Evolutionary conservation across 2,797 vertebrate species (phyloP), one percentile per base, ranked within the genome.

Genomic region (Eurystomus glaucurus): DNA sequence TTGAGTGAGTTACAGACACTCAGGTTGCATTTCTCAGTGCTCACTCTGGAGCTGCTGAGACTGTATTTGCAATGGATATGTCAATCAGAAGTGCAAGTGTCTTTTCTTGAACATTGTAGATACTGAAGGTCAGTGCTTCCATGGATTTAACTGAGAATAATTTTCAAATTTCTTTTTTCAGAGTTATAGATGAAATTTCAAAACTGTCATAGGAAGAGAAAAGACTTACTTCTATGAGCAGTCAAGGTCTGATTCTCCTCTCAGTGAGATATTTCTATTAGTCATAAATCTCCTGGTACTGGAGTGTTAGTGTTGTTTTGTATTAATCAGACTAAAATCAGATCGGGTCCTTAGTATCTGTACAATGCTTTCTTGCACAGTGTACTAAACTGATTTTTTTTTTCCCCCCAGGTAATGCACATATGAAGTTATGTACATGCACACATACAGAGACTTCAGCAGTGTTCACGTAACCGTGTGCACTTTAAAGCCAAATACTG

Each of bases 71-170:
- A 95, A 31, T 68, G 66, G 62, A 37, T 85, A 71, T 83, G 91
- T 94, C 97, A 93, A 1, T 96, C 87, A 93, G 55, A 72, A 88
- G 37, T 51, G 37, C 31, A 97, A 69, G 75, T 85, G 68, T 84
- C 68, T 89, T 88, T 74, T 80, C 78, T 94, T 58, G 46, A 88
- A 43, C 14, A 1, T 57, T 85, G 13, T 25, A 76, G 54, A 29
- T 77, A 41, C 21, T 66, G 90, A 85, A 94, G 92, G 90, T 93
- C 88, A 90, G 14, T 86, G 29, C 46, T 92, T 85, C 43, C 60
- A 4, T 81, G 61, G 69, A 83, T 95, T 89, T 96, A 76, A 65
- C 75, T 33, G 51, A 91, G 62, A 95, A 82, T 64, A 64, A 90
- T 88, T 90, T 58, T 94, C 22, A 66, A 41, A 83, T 93, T 89